Percentiles rank a stretch among this genome's conserved stretches.
phyloP scores from a whole-genome alignment of 2,888 invertebrate genomes.

The Antheraea yamamai region DNA sequence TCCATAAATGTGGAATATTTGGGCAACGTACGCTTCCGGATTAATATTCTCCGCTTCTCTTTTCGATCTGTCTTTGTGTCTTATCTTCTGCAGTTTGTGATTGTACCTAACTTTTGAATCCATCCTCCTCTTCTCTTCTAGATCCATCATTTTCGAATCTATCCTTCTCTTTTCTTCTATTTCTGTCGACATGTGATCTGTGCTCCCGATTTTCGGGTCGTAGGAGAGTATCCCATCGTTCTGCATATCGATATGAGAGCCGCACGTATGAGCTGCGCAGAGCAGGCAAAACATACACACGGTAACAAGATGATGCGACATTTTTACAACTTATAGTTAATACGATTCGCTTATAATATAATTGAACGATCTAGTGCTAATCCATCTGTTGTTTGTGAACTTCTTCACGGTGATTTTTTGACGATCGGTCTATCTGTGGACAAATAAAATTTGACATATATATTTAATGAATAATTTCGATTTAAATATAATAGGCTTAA shows the following conservation, averaged over 20 bases:
- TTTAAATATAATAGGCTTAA: too few species aligned
- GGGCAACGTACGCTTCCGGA: conserved; percentile 83
- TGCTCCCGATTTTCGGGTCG: conserved; percentile 45
- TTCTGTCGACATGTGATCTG: conserved; percentile 46
- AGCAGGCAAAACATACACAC: conserved; percentile 92
- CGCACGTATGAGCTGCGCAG: conserved; percentile 90
- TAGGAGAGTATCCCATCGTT: conserved; percentile 47
- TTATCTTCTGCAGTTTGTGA: conserved; percentile 56
- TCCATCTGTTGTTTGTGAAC: conserved; percentile 36
- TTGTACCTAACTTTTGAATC: conserved; percentile 45
- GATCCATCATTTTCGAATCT: conserved; percentile 35
- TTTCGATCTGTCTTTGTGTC: conserved; percentile 47
- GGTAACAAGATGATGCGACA: conserved; percentile 84
- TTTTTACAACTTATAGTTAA: conserved; percentile 50
- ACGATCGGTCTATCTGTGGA: conserved; percentile 44
- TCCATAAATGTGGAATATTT: conserved; percentile 86
- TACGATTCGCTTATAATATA: conserved; percentile 35
- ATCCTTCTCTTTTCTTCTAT: conserved; percentile 49
- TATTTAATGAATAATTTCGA: neutral
- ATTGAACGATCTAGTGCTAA: conserved; percentile 23
- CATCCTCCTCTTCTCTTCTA: conserved; percentile 49
- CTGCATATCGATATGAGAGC: conserved; percentile 83
- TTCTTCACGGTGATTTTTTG: conserved; percentile 19
- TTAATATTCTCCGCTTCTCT: conserved; percentile 60
- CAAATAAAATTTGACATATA: conserved; percentile 31